Percentiles rank a stretch among this genome's conserved stretches.
These are phyloP conservation scores for Drosophila mimetica DNA, from an alignment of 2,888 invertebrate genomes.

Conservation along the genomic window DNA sequence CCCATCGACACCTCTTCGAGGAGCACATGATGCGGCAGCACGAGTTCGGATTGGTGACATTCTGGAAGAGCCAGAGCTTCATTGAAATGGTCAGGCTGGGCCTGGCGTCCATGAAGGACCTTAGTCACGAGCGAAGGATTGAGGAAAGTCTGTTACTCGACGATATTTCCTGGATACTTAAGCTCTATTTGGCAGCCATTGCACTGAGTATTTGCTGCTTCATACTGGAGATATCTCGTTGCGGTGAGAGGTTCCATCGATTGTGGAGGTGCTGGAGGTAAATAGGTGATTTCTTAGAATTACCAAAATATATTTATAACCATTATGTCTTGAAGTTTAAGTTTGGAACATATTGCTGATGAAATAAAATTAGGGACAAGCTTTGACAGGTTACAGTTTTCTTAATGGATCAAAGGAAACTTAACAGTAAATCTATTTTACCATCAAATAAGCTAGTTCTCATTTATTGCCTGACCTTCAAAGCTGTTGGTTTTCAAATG, in stretches of 20 bases:
- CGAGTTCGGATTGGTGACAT: slow-evolving; percentile 40
- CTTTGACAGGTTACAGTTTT: too few species aligned
- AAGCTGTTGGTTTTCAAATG: neutral
- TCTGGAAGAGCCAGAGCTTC: slow-evolving; percentile 47
- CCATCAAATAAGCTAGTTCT: too few species aligned
- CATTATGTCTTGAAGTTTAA: too few species aligned
- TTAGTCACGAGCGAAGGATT: slow-evolving; percentile 1
- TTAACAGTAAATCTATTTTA: neutral
- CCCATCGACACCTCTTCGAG: slow-evolving; percentile 58
- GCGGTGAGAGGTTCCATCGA: neutral
- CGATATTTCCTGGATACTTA: slow-evolving; percentile 43
- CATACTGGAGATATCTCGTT: slow-evolving; percentile 9
- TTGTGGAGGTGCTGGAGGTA: neutral
- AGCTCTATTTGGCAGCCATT: slow-evolving; percentile 11
- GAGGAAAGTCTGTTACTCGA: slow-evolving; percentile 7
- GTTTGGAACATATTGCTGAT: too few species aligned
- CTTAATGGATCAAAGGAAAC: too few species aligned
- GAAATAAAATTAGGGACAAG: too few species aligned
- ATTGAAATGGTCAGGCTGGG: slow-evolving; percentile 45
- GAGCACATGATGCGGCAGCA: slow-evolving; percentile 45
- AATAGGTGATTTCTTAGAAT: neutral
- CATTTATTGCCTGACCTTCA: neutral
- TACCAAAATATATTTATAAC: too few species aligned
- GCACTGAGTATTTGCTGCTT: slow-evolving; percentile 22
- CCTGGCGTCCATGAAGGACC: slow-evolving; percentile 20